Base-by-base conservation (phyloP, 2,797 vertebrate genomes). In the Atherinosoma microstoma region DNA sequence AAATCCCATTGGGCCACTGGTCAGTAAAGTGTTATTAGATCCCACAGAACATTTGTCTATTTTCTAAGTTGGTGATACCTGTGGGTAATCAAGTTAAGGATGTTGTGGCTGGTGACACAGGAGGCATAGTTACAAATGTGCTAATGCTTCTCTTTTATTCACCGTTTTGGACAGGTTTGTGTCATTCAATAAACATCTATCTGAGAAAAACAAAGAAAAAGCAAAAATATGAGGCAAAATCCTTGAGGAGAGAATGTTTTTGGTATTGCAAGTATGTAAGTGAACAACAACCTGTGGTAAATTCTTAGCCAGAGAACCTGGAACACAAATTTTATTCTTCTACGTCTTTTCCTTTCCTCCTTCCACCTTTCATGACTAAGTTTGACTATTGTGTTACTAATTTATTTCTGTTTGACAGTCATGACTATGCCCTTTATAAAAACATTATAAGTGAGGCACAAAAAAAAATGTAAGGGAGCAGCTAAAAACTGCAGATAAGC, bases 1-100 rank as follows among this genome's bases (percentile, higher is more conserved):
- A 74, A 87, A 77, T 83, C 85, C 87, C 84, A 75, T 24, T 6
- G 67, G 85, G 67, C 64, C 63, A 69, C 47, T 75, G 85, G 87
- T 89, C 88, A 90, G 89, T 83, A 78, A 82, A 86, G 83, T 84
- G 79, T 81, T 87, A 86, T 84, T 84, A 85, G 75, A 89, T 86
- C 78, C 84, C 11, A 27, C 56, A 34, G 70, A 77, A 71, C 56
- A 69, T 68, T 69, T 78, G 68, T 81, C 59, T 76, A 29, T 69
- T 61, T 71, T 82, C 45, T 53, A 68, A 74, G 64, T 64, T 61
- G 70, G 54, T 38, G 54, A 60, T 75, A 85, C 75, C 76, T 75
- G 18, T 18, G 67, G 68, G 72, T 78, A 75, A 83, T 84, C 64
- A 73, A 79, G 83, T 84, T 71, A 90, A 80, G 78, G 57, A 35